Base-by-base conservation (phyloP, 2,797 vertebrate genomes). In the Pampus argenteus region DNA sequence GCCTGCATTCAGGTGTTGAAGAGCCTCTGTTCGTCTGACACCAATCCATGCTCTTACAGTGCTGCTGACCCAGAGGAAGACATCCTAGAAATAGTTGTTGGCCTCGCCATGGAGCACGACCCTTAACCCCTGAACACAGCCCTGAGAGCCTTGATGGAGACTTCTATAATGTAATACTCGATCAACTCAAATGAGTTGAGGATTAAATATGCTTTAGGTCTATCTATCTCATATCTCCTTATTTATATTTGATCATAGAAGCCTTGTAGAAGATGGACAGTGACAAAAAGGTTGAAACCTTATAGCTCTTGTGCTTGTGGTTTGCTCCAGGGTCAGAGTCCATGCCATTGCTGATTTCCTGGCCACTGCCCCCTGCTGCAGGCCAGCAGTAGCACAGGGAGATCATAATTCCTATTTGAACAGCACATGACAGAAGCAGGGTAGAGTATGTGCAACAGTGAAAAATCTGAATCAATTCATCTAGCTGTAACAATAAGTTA, bases 361-460 rank as follows among this genome's bases (percentile, higher is more conserved):
- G 57, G 85, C 71, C 48, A 44, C 78, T 89, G 91, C 92, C 91
- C 86, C 86, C 92, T 92, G 83, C 89, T 91, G 88, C 78, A 85
- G 75, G 65, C 38, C 73, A 62, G 63, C 63, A 84, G 88, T 77
- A 89, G 54, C 72, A 78, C 89, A 84, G 48, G 57, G 65, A 63
- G 51, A 63, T 38, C 52, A 49, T 23, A 71, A 63, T 50, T 36
- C 23, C 14, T 47, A 18, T 66, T 74, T 47, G 60, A 54, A 56
- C 68, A 49, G 50, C 47, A 45, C 50, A 72, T 29, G 57, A 66
- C 45, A 76, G 31, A 25, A 74, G 36, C 66, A 22, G 60, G 36
- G 29, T 13, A 31, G 26, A 25, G 20, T 40, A 5, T 36, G 6
- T 28, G 15, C 26, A n/a, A 29, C n/a, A 52, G 15, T 60, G 11